Evolutionary conservation across 1,140 invertebrate species (phyloP), one percentile per base, ranked within the genome.

Genomic region (Drosophila ercepeae): DNA sequence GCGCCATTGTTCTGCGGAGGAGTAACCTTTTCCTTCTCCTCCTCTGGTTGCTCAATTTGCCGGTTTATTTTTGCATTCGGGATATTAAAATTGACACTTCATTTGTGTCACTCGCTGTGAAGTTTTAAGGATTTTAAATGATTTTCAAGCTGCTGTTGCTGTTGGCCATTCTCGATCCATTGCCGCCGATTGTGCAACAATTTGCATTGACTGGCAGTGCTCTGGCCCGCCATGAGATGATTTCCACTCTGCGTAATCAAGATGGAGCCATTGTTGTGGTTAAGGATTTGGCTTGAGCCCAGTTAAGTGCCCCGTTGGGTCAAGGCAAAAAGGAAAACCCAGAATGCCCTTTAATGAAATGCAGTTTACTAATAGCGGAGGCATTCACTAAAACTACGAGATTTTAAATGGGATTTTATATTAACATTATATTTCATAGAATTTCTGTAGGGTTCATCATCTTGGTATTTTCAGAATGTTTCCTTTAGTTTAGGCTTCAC

Each of bases 81-180:
- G 57, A 74, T 74, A 76, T 72, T 82, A 79, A 82, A 81, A 72
- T 82, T 60, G 55, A 45, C 78, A 76, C 72, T 82, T 82, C 39
- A 81, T 81, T 76, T 61, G 65, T 41, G 58, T 61, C 77, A 57
- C 52, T 25, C 34, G 53, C 44, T 46, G 46, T 44, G 18, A 48
- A 32, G 21, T 53, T 68, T 36, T 54, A 51, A 29, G 51, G 57
- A 55, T 71, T 78, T 71, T 42, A 50, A 67, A 65, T 72, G 34
- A 52, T 65, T 46, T 60, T 27, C 52, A 14, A 51, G 46, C 46
- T 39, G 29, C 67, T 60, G 19, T 39, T 50, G 23, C 73, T 55
- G 36, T 13, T 27, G 29, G 11, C 29, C 29, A 11, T 27, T 8
- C 7, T 4, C 9, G 0, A 9, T 19, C 42, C 11, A 36, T 60